Percentiles rank a stretch among this genome's conserved stretches.
phyloP scores from a whole-genome alignment of 1,140 invertebrate genomes.

The Pollicipes pollicipes region DNA sequence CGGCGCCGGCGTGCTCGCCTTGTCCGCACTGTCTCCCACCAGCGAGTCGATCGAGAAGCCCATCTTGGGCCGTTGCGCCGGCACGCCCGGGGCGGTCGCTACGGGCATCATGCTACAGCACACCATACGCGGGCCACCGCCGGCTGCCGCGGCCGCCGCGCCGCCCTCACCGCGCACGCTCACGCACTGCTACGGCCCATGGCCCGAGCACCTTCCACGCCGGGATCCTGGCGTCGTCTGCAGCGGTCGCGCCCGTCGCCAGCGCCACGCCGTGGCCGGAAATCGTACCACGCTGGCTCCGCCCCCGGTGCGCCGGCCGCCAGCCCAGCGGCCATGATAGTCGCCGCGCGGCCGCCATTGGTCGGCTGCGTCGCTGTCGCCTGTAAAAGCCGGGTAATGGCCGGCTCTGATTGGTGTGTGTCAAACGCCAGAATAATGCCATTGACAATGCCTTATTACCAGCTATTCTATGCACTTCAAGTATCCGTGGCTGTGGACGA shows the following conservation, averaged over 20 bases:
- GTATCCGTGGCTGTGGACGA: neutral
- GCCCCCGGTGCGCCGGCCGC: no score
- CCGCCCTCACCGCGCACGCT: neutral
- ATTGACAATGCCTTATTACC: neutral
- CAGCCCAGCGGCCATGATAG: neutral
- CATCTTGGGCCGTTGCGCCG: conserved; percentile 47
- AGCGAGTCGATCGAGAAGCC: conserved; percentile 80
- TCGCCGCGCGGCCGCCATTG: neutral
- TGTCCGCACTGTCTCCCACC: neutral
- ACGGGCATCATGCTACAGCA: conserved; percentile 4
- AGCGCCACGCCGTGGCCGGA: neutral
- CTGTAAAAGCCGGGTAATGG: neutral
- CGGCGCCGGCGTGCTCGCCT: no score
- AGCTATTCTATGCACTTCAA: conserved; percentile 2
- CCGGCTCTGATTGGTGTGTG: neutral
- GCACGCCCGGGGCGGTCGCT: neutral
- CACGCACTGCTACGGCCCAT: neutral
- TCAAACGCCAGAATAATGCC: neutral
- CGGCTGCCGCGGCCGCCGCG: no score
- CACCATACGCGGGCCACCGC: conserved; percentile 2
- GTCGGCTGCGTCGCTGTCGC: neutral
- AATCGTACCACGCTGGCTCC: neutral
- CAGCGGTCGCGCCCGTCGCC: no score
- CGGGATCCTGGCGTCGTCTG: neutral
- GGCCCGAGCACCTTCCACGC: neutral